Conservation (phyloP, 2,113 vertebrate genomes). For the Anoura caudifer region DNA sequence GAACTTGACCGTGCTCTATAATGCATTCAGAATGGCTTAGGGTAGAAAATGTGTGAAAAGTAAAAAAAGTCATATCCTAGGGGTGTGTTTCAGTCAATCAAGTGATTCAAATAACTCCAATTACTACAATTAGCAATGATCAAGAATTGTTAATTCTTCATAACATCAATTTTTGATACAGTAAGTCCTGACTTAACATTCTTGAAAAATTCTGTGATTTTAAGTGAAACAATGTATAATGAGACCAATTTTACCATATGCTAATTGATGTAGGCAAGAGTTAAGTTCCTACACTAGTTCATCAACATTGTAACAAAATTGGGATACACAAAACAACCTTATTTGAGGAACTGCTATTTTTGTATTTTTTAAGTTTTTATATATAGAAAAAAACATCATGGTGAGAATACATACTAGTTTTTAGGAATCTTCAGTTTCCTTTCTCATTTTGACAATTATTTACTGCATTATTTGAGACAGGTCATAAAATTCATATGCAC, state of each 20-base stretch:
- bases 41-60: background rate
- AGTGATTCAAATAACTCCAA: background rate
- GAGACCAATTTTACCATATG: background rate
- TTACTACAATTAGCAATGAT: background rate
- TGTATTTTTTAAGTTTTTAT: background rate
- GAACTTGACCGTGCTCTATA: background rate
- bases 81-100: background rate
- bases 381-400: background rate
- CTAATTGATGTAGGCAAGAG: background rate
- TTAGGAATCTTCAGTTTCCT: background rate
- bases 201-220: background rate
- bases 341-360: background rate
- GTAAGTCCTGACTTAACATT: background rate
- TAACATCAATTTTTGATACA: background rate
- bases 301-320: background rate
- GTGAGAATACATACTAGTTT: background rate
- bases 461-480: background rate
- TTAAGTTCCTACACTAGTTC: background rate
- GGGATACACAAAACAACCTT: background rate
- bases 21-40: background rate
- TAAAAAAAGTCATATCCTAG: background rate
- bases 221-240: background rate
- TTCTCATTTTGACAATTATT: slow-evolving; percentile 4
- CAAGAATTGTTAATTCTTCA: background rate
- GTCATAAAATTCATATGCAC: background rate